Percentiles rank a stretch among this genome's conserved stretches.
These are phyloP conservation scores for Melanogrammus aeglefinus DNA, from an alignment of 2,797 vertebrate species.

Conservation along the genomic window DNA sequence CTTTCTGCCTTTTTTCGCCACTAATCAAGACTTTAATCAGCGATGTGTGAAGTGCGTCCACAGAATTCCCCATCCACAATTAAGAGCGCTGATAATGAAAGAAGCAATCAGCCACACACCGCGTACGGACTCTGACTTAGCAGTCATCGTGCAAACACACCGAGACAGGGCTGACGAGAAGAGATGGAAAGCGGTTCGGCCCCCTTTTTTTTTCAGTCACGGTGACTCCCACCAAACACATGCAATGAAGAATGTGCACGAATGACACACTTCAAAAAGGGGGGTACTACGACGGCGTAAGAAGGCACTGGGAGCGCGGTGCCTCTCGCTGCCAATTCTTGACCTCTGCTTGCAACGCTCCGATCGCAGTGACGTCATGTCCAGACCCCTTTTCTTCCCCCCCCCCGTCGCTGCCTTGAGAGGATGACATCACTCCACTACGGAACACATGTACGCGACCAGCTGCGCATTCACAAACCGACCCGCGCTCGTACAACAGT, in stretches of 20 bases:
- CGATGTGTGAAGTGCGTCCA: conserved; percentile 35
- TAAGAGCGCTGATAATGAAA: conserved; percentile 45
- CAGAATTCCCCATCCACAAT: conserved; percentile 38
- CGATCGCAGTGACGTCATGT: conserved; percentile 71
- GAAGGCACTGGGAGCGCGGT: neutral
- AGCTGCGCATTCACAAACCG: conserved; percentile 5
- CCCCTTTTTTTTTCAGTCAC: conserved; percentile 5
- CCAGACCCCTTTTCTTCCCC: conserved; percentile 52
- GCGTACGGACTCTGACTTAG: conserved; percentile 26
- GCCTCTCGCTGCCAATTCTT: conserved; percentile 32
- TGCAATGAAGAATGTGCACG: neutral
- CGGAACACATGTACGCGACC: conserved; percentile 41
- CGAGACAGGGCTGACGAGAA: conserved; percentile 8
- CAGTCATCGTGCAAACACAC: conserved; percentile 33
- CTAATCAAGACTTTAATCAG: conserved; percentile 59
- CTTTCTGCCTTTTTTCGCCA: conserved; percentile 22
- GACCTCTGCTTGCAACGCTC: conserved; percentile 46
- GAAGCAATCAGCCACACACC: conserved; percentile 53
- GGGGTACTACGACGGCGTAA: conserved; percentile 18
- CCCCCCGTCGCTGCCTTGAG: conserved; percentile 32
- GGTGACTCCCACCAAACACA: neutral
- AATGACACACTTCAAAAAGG: neutral
- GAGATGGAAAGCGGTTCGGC: neutral
- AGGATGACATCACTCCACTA: conserved; percentile 58
- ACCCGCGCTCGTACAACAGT: neutral